Percentiles rank a stretch among this genome's conserved stretches.
Evolutionary conservation across 2,113 vertebrate genomes (phyloP).

Genomic region (Stegostoma tigrinum): DNA sequence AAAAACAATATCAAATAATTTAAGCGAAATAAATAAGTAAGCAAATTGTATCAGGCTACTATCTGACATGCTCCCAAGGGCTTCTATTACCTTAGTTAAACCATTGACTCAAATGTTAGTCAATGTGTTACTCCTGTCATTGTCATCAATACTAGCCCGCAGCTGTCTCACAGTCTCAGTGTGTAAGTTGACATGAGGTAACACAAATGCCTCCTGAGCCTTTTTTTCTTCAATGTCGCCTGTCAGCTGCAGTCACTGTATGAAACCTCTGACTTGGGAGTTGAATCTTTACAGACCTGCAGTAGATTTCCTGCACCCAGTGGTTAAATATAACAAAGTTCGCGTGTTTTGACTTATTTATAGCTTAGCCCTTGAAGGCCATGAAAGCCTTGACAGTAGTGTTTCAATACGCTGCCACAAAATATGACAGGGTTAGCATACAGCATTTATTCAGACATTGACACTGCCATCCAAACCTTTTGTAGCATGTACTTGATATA

Average conservation of each 20-base stretch:
- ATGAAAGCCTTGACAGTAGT: slow-evolving; percentile 27
- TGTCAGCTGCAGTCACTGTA: slow-evolving; percentile 5
- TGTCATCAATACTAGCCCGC: slow-evolving; percentile 28
- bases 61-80: slow-evolving; percentile 1
- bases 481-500: slow-evolving; percentile 10
- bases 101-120: neutral
- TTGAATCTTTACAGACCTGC: slow-evolving; percentile 21
- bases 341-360: slow-evolving; percentile 34
- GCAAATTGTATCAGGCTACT: neutral
- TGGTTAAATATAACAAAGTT: slow-evolving; percentile 36
- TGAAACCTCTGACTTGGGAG: slow-evolving; percentile 1
- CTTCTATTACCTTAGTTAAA: slow-evolving; percentile 30
- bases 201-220: neutral
- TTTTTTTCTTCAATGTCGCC: neutral
- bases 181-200: slow-evolving; percentile 33
- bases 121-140: slow-evolving; percentile 16
- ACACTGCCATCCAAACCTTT: slow-evolving; percentile 29
- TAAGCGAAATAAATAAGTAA: slow-evolving; percentile 21
- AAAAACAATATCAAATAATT: slow-evolving; percentile 24
- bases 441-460: slow-evolving; percentile 29
- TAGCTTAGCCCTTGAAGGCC: slow-evolving; percentile 33
- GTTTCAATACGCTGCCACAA: slow-evolving; percentile 27
- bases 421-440: slow-evolving; percentile 33
- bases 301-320: slow-evolving; percentile 11
- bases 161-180: slow-evolving; percentile 11